Evolutionary conservation across 2,113 vertebrate species (phyloP).

Genomic region (Neofelis nebulosa): DNA sequence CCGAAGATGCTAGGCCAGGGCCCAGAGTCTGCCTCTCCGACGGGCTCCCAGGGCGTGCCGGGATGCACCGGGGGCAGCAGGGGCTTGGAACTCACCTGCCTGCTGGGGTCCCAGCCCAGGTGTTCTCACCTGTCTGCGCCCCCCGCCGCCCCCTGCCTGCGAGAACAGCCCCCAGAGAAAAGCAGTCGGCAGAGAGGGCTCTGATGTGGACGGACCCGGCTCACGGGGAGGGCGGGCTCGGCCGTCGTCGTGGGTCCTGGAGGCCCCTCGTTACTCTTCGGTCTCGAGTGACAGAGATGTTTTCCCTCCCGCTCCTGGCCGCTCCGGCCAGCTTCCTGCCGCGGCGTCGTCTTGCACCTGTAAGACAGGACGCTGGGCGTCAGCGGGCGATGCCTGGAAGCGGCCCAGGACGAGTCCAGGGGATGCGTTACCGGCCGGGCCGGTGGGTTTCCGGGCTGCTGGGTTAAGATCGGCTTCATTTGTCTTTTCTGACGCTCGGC

Average conservation of each 20-base stretch:
- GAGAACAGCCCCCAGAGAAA: neutral
- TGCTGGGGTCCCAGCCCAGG: neutral
- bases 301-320: neutral
- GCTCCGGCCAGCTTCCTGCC: no score
- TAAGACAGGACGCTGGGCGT: neutral
- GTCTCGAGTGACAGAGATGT: neutral
- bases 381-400: neutral
- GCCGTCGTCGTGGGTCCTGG: neutral
- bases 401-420: neutral
- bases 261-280: neutral
- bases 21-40: neutral
- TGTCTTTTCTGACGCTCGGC: neutral
- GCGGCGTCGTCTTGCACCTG: neutral
- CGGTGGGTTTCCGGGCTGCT: neutral
- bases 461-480: neutral
- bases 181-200: neutral
- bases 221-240: no score
- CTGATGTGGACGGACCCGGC: fast-evolving
- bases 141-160: neutral
- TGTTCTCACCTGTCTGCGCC: neutral
- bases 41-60: neutral
- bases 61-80: neutral
- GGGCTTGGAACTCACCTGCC: neutral
- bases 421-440: neutral
- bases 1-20: neutral